Base-by-base conservation (phyloP, 1,140 invertebrate genomes). In the Drusus annulatus region DNA sequence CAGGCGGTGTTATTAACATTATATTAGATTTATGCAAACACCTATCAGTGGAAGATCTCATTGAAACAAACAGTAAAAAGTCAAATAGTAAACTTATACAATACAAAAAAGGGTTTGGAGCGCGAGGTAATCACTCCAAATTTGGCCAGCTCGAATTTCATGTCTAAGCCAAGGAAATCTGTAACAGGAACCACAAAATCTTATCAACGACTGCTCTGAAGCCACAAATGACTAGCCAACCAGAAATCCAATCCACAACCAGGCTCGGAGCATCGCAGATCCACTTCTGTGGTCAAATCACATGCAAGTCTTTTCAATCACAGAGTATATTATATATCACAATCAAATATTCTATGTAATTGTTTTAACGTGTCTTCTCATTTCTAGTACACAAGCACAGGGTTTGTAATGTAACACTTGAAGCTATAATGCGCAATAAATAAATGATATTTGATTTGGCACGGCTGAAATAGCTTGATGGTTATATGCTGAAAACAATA, bases 151-250 rank as follows among this genome's bases (percentile, higher is more conserved):
- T 17, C 36, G 19, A 50, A 13, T 71, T 71, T 50, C 68, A 51
- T 71, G 68, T 21, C 68, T 71, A 71, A 52, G 68, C 52, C 68
- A 23, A 21, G 68, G 19, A 17, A 51, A 78, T 58, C 77, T 79
- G 77, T n/a, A 79, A 79, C 19, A 60, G 77, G 77, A 73, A 79
- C 68, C 77, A 79, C 77, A 79, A 79, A 79, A 71, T 73, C n/a
- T 79, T 71, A 79, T 79, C 77, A 79, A 71, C 19, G 52, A 21
- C 28, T 23, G 19, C 45, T 68, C 63, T 68, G 10, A 68, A 36
- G 15, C 63, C 28, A 17, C 28, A 16, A 17, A 13, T 31, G 28
- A 45, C n/a, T 68, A n/a, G 16, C 63, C 63, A 68, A 68, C 63
- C 63, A 68, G 63, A 31, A 36, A 31, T 68, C 63, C 63, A 68